Percentiles rank a stretch among this genome's conserved stretches.
Conservation (phyloP, 2,888 invertebrate genomes). For the Polylopha cassiicola region DNA sequence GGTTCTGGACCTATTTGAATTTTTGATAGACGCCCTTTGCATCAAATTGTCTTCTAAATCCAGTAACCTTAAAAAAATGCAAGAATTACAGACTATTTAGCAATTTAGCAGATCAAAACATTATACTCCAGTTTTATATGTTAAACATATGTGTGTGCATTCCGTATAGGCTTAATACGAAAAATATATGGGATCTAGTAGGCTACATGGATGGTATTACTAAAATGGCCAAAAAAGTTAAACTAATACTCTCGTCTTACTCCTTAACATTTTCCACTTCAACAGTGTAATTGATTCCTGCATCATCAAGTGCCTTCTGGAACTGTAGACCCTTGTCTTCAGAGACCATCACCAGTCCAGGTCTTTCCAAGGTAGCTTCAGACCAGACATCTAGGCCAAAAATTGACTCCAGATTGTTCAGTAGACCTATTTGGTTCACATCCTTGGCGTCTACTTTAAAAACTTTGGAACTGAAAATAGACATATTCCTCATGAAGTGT, state of each 20-base stretch:
- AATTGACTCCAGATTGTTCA: constrained; percentile 37
- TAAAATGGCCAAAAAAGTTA: too few relatives aligned
- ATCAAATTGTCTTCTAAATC: constrained; percentile 45
- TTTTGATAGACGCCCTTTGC: constrained; percentile 29
- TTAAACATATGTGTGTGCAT: too few relatives aligned
- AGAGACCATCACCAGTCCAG: constrained; percentile 45
- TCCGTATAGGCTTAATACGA: too few relatives aligned
- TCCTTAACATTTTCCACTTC: constrained; percentile 52
- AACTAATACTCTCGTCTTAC: constrained; percentile 45
- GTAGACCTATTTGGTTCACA: constrained; percentile 34
- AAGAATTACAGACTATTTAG: not conserved
- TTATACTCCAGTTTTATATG: too few relatives aligned
- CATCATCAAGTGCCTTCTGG: constrained; percentile 38
- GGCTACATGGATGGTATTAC: too few relatives aligned
- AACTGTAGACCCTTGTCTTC: constrained; percentile 37
- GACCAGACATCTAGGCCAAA: constrained; percentile 47
- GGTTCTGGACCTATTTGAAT: constrained; percentile 28
- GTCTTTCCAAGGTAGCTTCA: constrained; percentile 35
- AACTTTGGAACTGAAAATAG: constrained; percentile 38
- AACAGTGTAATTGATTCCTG: constrained; percentile 40
- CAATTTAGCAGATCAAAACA: not conserved
- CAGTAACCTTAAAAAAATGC: constrained; percentile 35
- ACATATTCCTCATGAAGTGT: too few relatives aligned
- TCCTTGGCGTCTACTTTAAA: constrained; percentile 41
- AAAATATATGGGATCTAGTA: too few relatives aligned